These are phyloP conservation scores for Emberiza fucata DNA, from an alignment of 2,113 vertebrate species.

Conservation along the genomic window DNA sequence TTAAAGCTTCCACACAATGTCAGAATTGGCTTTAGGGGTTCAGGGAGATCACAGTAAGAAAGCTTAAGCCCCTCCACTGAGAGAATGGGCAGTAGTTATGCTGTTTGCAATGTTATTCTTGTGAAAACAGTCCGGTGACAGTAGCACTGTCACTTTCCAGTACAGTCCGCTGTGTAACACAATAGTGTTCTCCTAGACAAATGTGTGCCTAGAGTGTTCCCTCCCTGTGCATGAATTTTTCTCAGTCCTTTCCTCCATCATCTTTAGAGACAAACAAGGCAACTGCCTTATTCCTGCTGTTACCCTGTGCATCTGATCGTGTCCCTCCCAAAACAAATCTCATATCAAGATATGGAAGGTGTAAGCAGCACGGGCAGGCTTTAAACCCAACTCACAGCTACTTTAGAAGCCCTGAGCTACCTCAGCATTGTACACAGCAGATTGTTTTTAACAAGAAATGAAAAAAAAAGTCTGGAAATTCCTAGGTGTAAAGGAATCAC, in stretches of 20 bases:
- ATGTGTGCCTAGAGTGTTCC: not conserved
- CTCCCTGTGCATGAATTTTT: not conserved
- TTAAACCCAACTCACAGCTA: not conserved
- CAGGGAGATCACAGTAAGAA: not conserved
- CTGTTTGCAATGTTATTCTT: not conserved
- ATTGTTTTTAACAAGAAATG: not conserved
- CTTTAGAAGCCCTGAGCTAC: not conserved
- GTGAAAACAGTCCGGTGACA: not conserved
- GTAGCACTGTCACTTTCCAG: not conserved
- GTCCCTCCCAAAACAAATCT: not conserved
- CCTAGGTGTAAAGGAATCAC: not conserved
- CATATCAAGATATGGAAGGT: not conserved
- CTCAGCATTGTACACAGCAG: accelerated
- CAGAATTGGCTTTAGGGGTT: not conserved
- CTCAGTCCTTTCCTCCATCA: not conserved
- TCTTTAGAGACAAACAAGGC: not conserved
- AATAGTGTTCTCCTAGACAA: not conserved
- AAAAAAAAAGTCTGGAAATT: not conserved
- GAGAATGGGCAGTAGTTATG: not conserved
- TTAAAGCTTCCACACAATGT: not conserved
- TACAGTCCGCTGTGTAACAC: not conserved
- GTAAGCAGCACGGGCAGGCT: not conserved
- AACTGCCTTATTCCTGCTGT: not conserved
- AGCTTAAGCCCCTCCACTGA: not conserved
- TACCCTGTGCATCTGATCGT: not conserved